A percentile compares a stretch with the other conserved stretches of the same genome.
Evolutionary conservation across 2,113 vertebrate species (phyloP).

Genomic region (Micronycteris hirsuta): DNA sequence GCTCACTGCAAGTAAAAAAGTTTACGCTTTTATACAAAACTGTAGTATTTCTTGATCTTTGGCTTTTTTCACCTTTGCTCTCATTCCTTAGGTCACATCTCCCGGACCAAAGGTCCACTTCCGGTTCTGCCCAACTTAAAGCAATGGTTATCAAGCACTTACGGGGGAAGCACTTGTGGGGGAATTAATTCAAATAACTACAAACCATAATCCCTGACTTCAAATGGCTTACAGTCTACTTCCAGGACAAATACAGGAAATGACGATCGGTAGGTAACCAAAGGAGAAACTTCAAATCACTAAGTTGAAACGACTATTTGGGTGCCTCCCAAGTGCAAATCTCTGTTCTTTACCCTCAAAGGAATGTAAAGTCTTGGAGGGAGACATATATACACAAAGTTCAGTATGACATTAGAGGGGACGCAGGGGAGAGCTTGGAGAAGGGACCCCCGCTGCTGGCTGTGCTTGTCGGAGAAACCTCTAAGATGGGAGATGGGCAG

Average conservation of each 20-base stretch:
- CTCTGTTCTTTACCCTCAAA: neutral
- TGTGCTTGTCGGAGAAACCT: neutral
- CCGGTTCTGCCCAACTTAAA: neutral
- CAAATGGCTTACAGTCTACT: neutral
- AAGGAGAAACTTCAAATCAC: neutral
- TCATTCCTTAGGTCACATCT: neutral
- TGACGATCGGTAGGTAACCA: neutral
- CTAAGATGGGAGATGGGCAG: neutral
- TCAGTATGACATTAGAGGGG: neutral
- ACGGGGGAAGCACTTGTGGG: too few species aligned
- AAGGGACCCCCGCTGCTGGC: neutral
- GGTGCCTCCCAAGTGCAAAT: neutral
- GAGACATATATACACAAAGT: neutral
- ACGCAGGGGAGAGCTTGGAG: neutral
- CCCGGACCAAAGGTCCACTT: neutral
- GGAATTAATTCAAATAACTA: neutral
- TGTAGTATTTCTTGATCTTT: neutral
- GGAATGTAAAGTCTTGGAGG: neutral
- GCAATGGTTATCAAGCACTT: neutral
- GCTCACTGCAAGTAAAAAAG: neutral
- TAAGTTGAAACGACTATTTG: conserved; percentile 25
- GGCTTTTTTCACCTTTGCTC: neutral
- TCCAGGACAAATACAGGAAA: neutral
- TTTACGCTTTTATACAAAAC: neutral
- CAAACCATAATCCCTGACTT: neutral